A percentile compares a stretch with the other conserved stretches of the same genome.
Evolutionary conservation across 2,888 invertebrate genomes (phyloP).

Genomic region (Mellilla xanthometata): DNA sequence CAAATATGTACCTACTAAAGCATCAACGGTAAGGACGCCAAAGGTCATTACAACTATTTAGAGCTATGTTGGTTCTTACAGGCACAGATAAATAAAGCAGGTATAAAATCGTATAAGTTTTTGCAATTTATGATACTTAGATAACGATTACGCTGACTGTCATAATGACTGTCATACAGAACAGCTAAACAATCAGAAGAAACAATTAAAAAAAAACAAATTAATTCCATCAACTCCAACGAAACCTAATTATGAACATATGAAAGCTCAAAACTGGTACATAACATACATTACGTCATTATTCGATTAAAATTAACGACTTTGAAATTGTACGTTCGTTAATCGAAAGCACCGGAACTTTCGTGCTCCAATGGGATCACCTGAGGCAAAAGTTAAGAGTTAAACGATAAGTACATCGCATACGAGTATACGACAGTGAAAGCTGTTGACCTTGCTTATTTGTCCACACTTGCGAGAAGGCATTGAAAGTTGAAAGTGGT

Average conservation of each 20-base stretch:
- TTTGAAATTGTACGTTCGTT: constrained; percentile 8
- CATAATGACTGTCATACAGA: too few species aligned
- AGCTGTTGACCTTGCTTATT: constrained; percentile 63
- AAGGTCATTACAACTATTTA: too few species aligned
- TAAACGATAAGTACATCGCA: constrained; percentile 23
- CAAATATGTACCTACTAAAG: too few species aligned
- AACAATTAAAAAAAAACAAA: neutral
- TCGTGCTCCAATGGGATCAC: constrained; percentile 13
- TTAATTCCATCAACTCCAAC: neutral
- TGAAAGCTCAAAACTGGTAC: neutral
- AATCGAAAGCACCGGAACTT: constrained; percentile 15
- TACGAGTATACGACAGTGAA: constrained; percentile 46
- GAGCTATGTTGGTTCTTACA: too few species aligned
- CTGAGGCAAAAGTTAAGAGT: constrained; percentile 13
- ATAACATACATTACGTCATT: neutral
- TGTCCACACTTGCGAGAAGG: constrained; percentile 31
- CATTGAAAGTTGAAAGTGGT: constrained; percentile 31
- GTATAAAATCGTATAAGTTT: too few species aligned
- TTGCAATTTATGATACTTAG: too few species aligned
- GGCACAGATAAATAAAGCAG: too few species aligned
- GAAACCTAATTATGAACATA: neutral
- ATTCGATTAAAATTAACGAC: constrained; percentile 10
- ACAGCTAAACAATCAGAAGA: too few species aligned
- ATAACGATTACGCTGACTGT: too few species aligned
- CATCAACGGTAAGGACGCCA: too few species aligned